Evolutionary conservation across 2,113 vertebrate genomes (phyloP).

Genomic region (Capreolus pygargus): DNA sequence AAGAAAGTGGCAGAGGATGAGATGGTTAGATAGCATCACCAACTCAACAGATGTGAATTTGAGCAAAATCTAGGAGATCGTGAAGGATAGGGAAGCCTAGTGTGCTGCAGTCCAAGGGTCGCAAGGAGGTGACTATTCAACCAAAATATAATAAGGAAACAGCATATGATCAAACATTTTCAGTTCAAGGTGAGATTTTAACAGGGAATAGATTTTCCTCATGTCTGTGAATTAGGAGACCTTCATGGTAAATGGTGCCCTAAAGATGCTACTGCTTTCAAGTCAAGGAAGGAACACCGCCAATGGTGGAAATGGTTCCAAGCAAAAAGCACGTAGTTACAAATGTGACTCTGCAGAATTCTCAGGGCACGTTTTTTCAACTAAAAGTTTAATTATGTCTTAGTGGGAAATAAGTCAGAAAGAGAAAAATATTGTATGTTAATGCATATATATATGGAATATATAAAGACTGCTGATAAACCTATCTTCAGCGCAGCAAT

Average conservation of each 20-base stretch:
- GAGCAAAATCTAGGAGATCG: not conserved
- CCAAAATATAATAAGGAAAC: not conserved
- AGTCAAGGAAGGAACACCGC: not conserved
- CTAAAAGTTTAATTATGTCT: not conserved
- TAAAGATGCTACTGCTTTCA: not conserved
- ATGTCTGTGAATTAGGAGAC: not conserved
- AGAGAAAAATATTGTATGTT: not conserved
- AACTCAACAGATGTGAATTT: not conserved
- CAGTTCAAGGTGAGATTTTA: not conserved
- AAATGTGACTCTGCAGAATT: not conserved
- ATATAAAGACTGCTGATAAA: not conserved
- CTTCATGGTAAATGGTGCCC: not conserved
- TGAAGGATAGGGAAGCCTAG: not conserved
- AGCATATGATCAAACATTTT: not conserved
- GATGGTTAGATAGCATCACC: not conserved
- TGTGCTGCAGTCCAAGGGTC: not conserved
- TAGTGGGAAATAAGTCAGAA: not conserved
- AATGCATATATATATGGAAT: not conserved
- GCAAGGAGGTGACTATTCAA: not conserved
- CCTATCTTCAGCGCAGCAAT: not conserved
- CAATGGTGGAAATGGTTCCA: fast-evolving
- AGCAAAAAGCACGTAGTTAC: not conserved
- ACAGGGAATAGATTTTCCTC: not conserved
- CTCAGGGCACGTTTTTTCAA: not conserved
- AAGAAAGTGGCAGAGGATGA: not conserved